A percentile compares a stretch with the other conserved stretches of the same genome.
Evolutionary conservation across 2,797 vertebrate genomes (phyloP).

Genomic region (Acrossocheilus fasciatus): DNA sequence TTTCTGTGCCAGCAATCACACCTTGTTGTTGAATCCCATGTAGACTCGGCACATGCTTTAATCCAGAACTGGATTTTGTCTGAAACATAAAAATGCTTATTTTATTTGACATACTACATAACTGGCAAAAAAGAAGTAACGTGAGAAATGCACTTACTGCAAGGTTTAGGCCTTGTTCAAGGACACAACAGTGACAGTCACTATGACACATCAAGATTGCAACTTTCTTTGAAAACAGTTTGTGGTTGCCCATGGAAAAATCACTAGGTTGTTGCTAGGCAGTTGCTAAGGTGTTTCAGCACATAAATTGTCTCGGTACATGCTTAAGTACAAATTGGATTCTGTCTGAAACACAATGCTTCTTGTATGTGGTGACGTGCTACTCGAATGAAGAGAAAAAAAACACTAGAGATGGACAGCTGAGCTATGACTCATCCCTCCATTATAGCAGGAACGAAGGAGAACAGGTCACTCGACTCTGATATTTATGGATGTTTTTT

Average conservation of each 20-base stretch:
- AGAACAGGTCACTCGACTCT: slow-evolving; percentile 25
- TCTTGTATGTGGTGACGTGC: slow-evolving; percentile 8
- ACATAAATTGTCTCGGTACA: background rate
- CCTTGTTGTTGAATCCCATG: background rate
- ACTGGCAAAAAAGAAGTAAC: background rate
- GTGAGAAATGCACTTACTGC: background rate
- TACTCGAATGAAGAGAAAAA: slow-evolving; percentile 11
- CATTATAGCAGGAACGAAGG: slow-evolving; percentile 46
- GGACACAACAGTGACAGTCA: background rate
- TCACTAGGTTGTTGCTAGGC: background rate
- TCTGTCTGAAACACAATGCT: background rate
- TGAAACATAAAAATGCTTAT: background rate
- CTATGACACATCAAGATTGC: background rate
- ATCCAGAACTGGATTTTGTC: background rate
- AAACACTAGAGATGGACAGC: slow-evolving; percentile 38
- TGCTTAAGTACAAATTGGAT: slow-evolving; percentile 8
- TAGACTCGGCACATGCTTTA: background rate
- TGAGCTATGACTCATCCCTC: slow-evolving; percentile 44
- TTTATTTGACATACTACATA: background rate
- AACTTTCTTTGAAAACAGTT: background rate
- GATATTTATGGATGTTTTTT: slow-evolving; percentile 49
- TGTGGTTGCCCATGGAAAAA: background rate
- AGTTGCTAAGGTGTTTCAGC: background rate
- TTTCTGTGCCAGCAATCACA: background rate
- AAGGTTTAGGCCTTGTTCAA: background rate